A percentile compares a stretch with the other conserved stretches of the same genome.
These are phyloP conservation scores for Corapipo altera DNA, from an alignment of 2,113 vertebrate species.

Conservation along the genomic window DNA sequence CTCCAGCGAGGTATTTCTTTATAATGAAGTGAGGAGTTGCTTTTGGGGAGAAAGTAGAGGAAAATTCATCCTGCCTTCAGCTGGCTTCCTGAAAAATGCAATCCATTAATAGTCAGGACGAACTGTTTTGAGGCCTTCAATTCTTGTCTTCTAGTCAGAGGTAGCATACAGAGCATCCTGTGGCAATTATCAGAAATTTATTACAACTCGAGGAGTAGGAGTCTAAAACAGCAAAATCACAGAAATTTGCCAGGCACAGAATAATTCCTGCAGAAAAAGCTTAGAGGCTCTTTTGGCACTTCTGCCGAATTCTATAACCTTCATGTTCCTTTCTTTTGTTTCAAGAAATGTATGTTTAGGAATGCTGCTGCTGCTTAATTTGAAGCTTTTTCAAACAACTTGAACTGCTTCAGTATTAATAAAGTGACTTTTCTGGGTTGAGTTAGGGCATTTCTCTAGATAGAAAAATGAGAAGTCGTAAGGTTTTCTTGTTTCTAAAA, in stretches of 20 bases:
- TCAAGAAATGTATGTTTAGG: background rate
- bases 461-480: background rate
- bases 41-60: background rate
- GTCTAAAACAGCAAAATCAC: background rate
- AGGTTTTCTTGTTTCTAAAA: conserved; percentile 4
- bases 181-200: background rate
- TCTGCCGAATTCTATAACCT: background rate
- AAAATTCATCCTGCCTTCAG: background rate
- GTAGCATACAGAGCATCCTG: background rate
- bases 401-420: background rate
- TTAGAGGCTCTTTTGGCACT: background rate
- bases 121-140: background rate
- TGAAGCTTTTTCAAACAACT: background rate
- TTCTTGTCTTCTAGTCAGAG: background rate
- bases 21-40: background rate
- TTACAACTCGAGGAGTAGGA: background rate
- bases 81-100: background rate
- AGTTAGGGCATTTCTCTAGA: background rate
- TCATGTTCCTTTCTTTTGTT: background rate
- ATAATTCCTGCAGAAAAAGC: background rate
- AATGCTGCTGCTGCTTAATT: background rate
- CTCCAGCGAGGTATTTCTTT: background rate
- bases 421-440: background rate
- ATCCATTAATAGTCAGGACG: background rate
- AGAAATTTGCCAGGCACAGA: background rate